Base-by-base conservation (phyloP, 2,888 invertebrate species). In the Cylloceria caligata region DNA sequence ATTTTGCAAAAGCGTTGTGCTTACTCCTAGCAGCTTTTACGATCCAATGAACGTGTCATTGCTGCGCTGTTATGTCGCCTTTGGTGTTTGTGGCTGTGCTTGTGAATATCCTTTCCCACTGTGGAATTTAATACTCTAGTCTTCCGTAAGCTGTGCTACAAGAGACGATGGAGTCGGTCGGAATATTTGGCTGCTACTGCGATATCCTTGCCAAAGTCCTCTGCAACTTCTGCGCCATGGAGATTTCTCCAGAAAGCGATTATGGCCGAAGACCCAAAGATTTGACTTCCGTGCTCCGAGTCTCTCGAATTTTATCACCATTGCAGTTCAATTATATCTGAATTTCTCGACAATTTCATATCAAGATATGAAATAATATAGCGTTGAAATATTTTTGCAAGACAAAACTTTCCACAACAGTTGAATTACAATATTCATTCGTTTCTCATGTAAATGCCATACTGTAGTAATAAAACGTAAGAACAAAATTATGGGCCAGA, bases 41-140 rank as follows among this genome's bases (percentile, higher is more conserved):
- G 57, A 30, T 57, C 19, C 69, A 57, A 71, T 57, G 55, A 71
- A 57, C 55, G 69, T 71, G 69, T 71, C 69, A 57, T 71, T 55
- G 69, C 9, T 39, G 52, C 69, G 69, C 42, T 42, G 55, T 71
- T 71, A 71, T 42, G 39, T 42, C 42, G 55, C 27, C 42, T 11
- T 55, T 39, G 55, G 42, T 16, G 7, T 55, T 57, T 60, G 34
- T 16, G 57, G 16, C 9, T 60, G 30, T 21, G 52, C 11, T 1
- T 60, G 57, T 27, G 57, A 2, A 1, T 9, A 9, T 6, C 55
- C 57, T 16, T 24, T 30, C 55, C 55, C 1, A 55, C 13, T 27
- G 3, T 16, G 27, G n/a, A 60, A 60, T 60, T 60, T 34, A 6
- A 34, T 16, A 16, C 57, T 60, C 6, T 30, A 13, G 27, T 30